These are phyloP conservation scores for Sander lucioperca DNA, from an alignment of 2,113 vertebrate species.

Conservation along the genomic window DNA sequence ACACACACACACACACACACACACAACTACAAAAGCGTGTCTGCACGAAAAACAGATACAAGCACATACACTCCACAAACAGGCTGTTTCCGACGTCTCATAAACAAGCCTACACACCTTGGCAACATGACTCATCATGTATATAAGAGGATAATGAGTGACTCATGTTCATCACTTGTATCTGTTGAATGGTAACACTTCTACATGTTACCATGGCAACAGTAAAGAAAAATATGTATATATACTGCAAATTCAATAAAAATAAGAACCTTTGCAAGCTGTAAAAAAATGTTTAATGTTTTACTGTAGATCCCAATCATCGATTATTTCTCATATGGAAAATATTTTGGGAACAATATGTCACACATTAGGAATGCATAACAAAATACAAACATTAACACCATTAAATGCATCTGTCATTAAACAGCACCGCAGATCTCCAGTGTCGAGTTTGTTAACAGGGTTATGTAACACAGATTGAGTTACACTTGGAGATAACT, in stretches of 20 bases:
- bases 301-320: neutral
- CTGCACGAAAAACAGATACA: slow-evolving; percentile 6
- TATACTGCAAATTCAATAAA: neutral
- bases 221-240: slow-evolving; percentile 19
- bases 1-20: slow-evolving; percentile 18
- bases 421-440: neutral
- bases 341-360: neutral
- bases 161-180: slow-evolving; percentile 55
- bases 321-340: neutral
- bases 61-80: slow-evolving; percentile 38
- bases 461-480: slow-evolving; percentile 35
- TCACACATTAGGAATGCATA: neutral
- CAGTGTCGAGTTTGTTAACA: slow-evolving; percentile 12
- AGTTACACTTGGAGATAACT: slow-evolving; percentile 40
- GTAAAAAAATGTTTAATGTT: neutral
- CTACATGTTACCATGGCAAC: slow-evolving; percentile 37
- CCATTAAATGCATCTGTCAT: neutral
- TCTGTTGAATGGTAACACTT: slow-evolving; percentile 54
- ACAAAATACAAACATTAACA: neutral
- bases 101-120: slow-evolving; percentile 63
- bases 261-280: neutral
- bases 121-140: slow-evolving; percentile 58
- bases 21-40: slow-evolving; percentile 12
- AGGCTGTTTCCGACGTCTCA: slow-evolving; percentile 49
- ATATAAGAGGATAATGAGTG: slow-evolving; percentile 47